These are phyloP conservation scores for Coboldia fuscipes DNA, from an alignment of 1,140 invertebrate species.

Conservation along the genomic window DNA sequence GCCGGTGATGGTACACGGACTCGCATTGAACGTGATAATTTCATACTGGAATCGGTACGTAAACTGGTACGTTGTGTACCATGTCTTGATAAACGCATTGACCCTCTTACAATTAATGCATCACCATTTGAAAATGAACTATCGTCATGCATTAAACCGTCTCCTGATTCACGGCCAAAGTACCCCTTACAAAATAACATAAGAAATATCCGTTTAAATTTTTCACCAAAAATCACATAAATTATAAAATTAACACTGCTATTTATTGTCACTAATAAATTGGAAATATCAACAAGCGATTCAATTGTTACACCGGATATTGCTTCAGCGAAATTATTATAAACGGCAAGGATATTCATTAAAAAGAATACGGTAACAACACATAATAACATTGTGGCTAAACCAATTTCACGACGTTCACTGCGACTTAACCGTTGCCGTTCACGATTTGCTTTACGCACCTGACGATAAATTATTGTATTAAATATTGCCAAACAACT, in stretches of 20 bases:
- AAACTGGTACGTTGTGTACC: conserved; percentile 27
- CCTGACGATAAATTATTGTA: conserved; percentile 68
- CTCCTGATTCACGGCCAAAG: conserved; percentile 39
- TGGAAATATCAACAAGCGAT: conserved; percentile 64
- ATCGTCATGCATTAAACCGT: conserved; percentile 52
- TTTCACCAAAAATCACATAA: conserved; percentile 91
- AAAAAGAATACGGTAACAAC: conserved; percentile 86
- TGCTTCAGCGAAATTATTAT: conserved; percentile 71
- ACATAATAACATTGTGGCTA: conserved; percentile 82
- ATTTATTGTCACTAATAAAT: conserved; percentile 89
- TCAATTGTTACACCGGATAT: conserved; percentile 43
- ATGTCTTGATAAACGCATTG: conserved; percentile 38
- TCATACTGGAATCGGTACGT: conserved; percentile 11
- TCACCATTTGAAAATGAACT: conserved; percentile 55
- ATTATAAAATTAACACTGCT: conserved; percentile 94
- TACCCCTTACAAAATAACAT: conserved; percentile 56
- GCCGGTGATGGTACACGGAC: conserved; percentile 28
- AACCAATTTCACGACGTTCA: conserved; percentile 66
- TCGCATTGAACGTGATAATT: conserved; percentile 15
- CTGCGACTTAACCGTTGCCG: conserved; percentile 55
- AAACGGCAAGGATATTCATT: conserved; percentile 80
- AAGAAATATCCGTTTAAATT: conserved; percentile 79
- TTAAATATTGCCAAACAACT: conserved; percentile 67
- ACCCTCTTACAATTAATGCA: conserved; percentile 28
- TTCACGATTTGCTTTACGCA: conserved; percentile 61